Evolutionary conservation across 2,797 vertebrate species (phyloP).

Genomic region (Myotis daubentonii): DNA sequence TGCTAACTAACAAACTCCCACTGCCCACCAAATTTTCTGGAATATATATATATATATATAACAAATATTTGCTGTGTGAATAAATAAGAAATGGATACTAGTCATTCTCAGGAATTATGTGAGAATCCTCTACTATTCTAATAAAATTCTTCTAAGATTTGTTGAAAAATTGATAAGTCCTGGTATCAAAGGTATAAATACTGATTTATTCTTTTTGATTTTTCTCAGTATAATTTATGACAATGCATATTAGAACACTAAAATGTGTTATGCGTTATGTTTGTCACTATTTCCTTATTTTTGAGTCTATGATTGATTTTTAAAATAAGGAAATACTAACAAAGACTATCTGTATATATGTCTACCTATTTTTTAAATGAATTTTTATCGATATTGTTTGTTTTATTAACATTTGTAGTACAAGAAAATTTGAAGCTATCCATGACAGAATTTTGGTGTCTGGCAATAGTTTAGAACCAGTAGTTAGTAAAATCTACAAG

Average conservation of each 20-base stretch:
- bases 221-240: neutral
- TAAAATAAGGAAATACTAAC: neutral
- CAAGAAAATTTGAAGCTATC: neutral
- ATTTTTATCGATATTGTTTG: neutral
- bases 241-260: neutral
- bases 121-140: neutral
- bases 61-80: neutral
- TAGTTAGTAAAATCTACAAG: neutral
- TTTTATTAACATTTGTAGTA: conserved; percentile 6
- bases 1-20: neutral
- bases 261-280: neutral
- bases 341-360: neutral
- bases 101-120: neutral
- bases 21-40: neutral
- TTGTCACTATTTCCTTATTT: neutral
- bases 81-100: neutral
- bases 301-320: neutral
- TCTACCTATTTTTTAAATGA: neutral
- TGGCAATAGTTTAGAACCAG: neutral
- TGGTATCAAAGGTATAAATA: neutral
- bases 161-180: conserved; percentile 20
- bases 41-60: neutral
- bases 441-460: neutral
- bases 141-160: conserved; percentile 7
- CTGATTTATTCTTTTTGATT: conserved; percentile 32